Conservation (phyloP, 2,113 vertebrate species). For the Cervus canadensis region DNA sequence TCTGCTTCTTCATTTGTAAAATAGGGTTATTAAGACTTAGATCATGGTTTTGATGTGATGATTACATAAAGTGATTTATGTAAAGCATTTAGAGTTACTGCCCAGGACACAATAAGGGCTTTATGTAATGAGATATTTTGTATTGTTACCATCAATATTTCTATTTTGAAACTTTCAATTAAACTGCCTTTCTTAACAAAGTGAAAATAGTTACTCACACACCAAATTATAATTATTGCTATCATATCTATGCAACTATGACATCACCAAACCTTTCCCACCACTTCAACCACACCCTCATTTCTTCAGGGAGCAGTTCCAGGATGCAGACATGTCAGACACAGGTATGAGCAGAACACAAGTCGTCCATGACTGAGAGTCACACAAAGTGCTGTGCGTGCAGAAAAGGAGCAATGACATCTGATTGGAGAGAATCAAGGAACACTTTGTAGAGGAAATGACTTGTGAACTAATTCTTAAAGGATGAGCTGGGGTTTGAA, state of each 20-base stretch:
- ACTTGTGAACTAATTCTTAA: background rate
- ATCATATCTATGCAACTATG: background rate
- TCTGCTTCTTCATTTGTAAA: background rate
- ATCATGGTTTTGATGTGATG: background rate
- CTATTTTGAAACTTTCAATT: background rate
- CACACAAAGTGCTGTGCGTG: background rate
- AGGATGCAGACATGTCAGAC: background rate
- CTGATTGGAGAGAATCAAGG: background rate
- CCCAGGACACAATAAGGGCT: background rate
- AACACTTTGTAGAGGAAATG: background rate
- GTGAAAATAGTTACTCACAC: background rate
- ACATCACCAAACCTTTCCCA: background rate
- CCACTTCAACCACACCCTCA: background rate
- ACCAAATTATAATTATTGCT: background rate
- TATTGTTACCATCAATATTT: background rate
- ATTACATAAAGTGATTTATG: background rate
- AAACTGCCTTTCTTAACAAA: background rate
- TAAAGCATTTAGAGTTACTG: background rate
- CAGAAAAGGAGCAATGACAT: background rate
- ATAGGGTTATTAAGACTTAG: background rate
- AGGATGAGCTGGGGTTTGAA: background rate
- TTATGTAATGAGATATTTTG: background rate
- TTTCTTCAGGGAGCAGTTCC: background rate
- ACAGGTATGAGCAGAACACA: background rate
- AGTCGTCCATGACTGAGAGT: background rate